phyloP scores from a whole-genome alignment of 1,140 invertebrate genomes.

The Vanessa tameamea region DNA sequence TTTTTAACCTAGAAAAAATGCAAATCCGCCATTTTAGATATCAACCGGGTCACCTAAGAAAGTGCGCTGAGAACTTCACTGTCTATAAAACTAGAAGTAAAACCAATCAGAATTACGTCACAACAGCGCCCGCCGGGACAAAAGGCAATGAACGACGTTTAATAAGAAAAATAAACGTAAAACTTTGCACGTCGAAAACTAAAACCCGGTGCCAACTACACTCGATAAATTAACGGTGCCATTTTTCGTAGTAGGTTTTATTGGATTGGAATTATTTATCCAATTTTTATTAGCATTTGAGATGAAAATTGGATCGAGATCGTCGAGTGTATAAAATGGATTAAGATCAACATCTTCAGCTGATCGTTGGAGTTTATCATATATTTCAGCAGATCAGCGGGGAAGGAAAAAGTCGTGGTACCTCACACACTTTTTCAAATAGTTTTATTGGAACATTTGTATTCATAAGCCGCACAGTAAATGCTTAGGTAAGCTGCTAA shows the following conservation, averaged over 20 bases:
- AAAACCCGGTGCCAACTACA: constrained; percentile 8
- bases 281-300: background rate
- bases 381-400: too few species aligned
- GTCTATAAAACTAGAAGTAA: constrained; percentile 4
- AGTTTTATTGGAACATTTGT: background rate
- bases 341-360: too few species aligned
- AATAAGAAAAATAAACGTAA: constrained; percentile 8
- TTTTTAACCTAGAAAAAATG: background rate
- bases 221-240: background rate
- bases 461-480: background rate
- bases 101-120: constrained; percentile 7
- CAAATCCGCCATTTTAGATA: background rate
- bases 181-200: constrained; percentile 13
- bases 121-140: constrained; percentile 1
- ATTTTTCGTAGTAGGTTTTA: background rate
- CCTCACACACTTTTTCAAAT: too few species aligned
- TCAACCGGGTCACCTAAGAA: background rate
- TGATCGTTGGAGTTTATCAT: too few species aligned
- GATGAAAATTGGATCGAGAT: background rate
- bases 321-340: too few species aligned
- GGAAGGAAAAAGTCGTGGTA: too few species aligned
- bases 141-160: background rate
- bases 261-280: background rate
- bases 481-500: too few species aligned
- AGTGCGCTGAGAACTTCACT: background rate